Evolutionary conservation across 1,140 invertebrate species (phyloP), one percentile per base, ranked within the genome.

Genomic region (Cotesia chilonis): DNA sequence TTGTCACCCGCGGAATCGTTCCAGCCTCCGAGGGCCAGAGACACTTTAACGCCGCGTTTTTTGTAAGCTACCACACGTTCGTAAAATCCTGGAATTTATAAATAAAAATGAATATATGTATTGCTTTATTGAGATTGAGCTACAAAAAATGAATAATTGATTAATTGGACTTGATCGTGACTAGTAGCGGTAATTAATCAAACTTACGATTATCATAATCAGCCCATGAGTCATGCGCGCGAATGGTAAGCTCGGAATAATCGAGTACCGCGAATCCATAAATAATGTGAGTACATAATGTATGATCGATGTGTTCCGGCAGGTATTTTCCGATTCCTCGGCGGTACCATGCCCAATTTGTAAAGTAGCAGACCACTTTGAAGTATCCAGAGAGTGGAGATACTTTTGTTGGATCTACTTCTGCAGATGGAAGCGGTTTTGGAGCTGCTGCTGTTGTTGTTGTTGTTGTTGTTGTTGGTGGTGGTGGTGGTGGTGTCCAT

Each of bases 341-440:
- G n/a, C 94, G 88, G 76, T 96, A 96, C 94, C 95, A 96, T 0
- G 95, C 94, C 96, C 96, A 97, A 79, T 97, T 97, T 0, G 95
- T 96, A 80, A 96, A 97, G 81, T 97, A 97, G 78, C 95, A 97
- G 0, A 97, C 37, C 71, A 84, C 85, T 70, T 87, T 85, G 63
- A 80, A 87, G 66, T 87, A 68, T 14, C 85, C 86, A 0, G 84
- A 85, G 0, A 86, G 68, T 0, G 86, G 81, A 3, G 86, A 87
- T 10, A 81, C 76, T 61, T 83, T 82, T 0, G 80, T 75, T 4
- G 88, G 86, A 73, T 87, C 81, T 7, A 89, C 74, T 57, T 78
- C 73, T 3, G 78, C 75, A 0, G 84, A 61, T 4, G 83, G 76
- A 4, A 81, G 70, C 3, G 75, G 74, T 71, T 75, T 75, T 59